phyloP scores from a whole-genome alignment of 2,113 vertebrate species.

The Lepidothrix coronata region DNA sequence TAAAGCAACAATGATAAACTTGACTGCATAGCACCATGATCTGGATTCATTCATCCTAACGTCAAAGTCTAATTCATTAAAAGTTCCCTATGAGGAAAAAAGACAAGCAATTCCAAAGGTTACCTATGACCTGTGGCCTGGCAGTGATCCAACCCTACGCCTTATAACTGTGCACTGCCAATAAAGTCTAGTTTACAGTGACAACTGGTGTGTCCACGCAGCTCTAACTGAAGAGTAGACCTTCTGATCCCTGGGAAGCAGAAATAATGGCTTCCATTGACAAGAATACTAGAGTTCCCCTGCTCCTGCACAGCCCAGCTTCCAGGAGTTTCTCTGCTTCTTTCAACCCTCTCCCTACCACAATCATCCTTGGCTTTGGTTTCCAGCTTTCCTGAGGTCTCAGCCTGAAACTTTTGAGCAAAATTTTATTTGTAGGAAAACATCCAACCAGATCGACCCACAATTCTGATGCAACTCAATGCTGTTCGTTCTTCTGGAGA shows the following conservation, averaged over 20 bases:
- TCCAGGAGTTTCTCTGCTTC: neutral
- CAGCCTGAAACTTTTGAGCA: neutral
- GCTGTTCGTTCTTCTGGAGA: neutral
- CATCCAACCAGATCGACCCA: neutral
- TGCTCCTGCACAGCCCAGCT: neutral
- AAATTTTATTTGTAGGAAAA: neutral
- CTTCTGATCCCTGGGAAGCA: neutral
- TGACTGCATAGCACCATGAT: neutral
- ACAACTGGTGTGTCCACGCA: neutral
- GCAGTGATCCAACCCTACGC: neutral
- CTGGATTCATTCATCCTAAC: neutral
- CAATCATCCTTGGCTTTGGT: neutral
- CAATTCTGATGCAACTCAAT: neutral
- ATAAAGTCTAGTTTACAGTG: neutral
- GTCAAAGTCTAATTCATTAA: neutral
- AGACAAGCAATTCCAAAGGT: neutral
- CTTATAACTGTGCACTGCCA: neutral
- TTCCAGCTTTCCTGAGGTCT: neutral
- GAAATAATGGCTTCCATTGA: neutral
- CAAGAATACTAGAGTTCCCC: rapidly evolving
- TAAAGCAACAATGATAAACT: neutral
- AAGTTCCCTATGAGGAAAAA: neutral
- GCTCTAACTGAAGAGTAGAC: neutral
- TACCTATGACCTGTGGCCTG: neutral
- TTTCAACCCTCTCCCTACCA: neutral